These are phyloP conservation scores for Myotis daubentonii DNA, from an alignment of 2,797 vertebrate species.

Conservation along the genomic window DNA sequence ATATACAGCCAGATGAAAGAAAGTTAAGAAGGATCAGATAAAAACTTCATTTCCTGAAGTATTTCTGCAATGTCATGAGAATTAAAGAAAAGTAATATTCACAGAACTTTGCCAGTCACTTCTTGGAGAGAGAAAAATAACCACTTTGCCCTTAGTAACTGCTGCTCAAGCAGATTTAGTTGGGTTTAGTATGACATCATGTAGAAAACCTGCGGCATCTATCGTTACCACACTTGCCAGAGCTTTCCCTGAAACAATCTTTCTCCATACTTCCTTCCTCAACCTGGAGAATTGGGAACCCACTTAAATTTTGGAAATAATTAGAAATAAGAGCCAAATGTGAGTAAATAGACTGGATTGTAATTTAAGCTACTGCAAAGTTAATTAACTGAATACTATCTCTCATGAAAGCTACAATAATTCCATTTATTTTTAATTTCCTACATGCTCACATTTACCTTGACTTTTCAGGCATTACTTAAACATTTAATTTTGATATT, in stretches of 20 bases:
- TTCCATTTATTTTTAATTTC: neutral
- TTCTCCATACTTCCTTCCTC: neutral
- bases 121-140: neutral
- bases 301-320: neutral
- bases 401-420: neutral
- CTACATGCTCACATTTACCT: neutral
- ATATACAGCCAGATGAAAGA: neutral
- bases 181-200: neutral
- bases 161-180: too few species aligned
- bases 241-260: neutral
- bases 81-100: neutral
- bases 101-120: neutral
- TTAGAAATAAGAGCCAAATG: neutral
- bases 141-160: fast-evolving
- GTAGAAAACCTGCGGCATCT: neutral
- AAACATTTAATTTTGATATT: neutral
- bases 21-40: neutral
- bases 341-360: neutral
- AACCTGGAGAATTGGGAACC: neutral
- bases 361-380: neutral
- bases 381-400: neutral
- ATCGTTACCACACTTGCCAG: neutral
- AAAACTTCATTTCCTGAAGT: neutral
- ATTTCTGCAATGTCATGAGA: neutral
- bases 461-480: neutral